Evolutionary conservation across 2,888 invertebrate genomes (phyloP), one percentile per base, ranked within the genome.

Genomic region (Fragum fragum): DNA sequence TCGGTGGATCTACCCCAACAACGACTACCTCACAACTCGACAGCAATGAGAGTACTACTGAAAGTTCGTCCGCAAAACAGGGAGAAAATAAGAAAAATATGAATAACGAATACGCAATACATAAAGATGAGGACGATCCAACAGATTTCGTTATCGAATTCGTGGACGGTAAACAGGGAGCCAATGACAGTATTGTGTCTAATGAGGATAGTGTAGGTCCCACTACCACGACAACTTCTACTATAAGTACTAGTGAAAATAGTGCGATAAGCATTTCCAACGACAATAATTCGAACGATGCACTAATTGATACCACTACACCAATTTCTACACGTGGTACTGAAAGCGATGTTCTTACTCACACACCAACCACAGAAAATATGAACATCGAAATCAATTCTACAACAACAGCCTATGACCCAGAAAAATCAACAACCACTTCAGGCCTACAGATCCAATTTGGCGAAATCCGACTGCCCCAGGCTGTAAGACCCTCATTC

Each of bases 391-490:
- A 3, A 47, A 5, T 3, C 14, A 47, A 5, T 47, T 47, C 47
- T 5, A n/a, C 47, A 5, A 47, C 47, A 47, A 3, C 14, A 3
- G 47, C 47, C 5, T 16, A 5, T 47, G 47, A 47, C 47, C 5
- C 47, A 47, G 47, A 3, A 3, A 47, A 52, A 52, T n/a, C 26
- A 28, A n/a, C 26, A 11, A 57, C 26, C 23, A 28, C 23, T 57
- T 21, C n/a, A 57, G 57, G 53, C 6, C n/a, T n/a, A 21, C 26
- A 16, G n/a, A 39, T 66, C 42, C 21, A 0, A 14, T 73, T 59
- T 42, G 73, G 59, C 18, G 32, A 59, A 2, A 61, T 73, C 29
- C 53, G 73, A 57, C 63, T 79, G 3, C 75, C 59, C 28, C 26
- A 63, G 3, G 52, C 53, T 0, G 7, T 83, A 0, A 23, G 61